phyloP scores from a whole-genome alignment of 2,888 invertebrate genomes.

The Punctoribates punctum region DNA sequence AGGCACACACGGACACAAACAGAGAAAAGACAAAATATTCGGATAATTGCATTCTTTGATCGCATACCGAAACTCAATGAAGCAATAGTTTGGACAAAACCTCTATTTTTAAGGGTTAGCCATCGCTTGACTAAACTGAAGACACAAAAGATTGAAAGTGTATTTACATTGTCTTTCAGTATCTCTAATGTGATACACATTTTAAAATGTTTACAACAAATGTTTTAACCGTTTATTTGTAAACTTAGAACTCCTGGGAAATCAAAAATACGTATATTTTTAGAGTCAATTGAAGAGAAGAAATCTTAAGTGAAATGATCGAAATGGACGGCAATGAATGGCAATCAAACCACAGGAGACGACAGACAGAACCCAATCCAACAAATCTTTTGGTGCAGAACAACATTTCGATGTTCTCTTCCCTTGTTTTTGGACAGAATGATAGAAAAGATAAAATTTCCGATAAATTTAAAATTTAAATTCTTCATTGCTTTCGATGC shows the following conservation, averaged over 20 bases:
- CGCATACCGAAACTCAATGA: neutral
- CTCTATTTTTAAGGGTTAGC: neutral
- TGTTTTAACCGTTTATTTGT: neutral
- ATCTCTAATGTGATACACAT: conserved; percentile 16
- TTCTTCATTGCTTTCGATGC: no score
- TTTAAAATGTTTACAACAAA: conserved; percentile 7
- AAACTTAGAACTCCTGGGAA: conserved; percentile 8
- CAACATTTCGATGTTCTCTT: no score
- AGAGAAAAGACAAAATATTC: neutral
- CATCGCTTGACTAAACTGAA: neutral
- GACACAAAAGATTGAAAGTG: no score
- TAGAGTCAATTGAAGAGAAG: neutral
- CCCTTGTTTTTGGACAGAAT: no score
- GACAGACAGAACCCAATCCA: neutral
- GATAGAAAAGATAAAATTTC: no score
- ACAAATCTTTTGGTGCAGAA: no score
- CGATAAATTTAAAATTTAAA: no score
- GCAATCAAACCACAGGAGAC: conserved; percentile 1
- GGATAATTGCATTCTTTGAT: neutral
- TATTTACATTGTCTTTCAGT: neutral
- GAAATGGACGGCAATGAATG: conserved; percentile 6
- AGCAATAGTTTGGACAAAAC: no score
- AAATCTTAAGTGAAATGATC: conserved; percentile 13
- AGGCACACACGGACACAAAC: no score
- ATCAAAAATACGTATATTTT: conserved; percentile 15